These are phyloP conservation scores for Phaenicophaeus curvirostris DNA, from an alignment of 2,797 vertebrate species.

Conservation along the genomic window DNA sequence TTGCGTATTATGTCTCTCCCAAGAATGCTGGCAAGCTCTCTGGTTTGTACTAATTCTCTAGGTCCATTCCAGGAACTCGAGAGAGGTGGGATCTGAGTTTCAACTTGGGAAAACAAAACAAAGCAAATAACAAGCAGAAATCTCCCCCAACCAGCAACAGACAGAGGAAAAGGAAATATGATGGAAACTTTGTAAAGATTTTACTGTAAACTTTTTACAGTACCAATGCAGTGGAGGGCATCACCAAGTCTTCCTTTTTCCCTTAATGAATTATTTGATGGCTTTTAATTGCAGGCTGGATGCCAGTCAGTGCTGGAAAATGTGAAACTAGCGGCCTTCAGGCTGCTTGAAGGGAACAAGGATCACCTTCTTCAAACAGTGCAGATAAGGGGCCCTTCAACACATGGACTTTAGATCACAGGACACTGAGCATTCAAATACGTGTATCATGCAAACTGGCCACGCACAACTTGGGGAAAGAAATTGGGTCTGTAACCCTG, in stretches of 20 bases:
- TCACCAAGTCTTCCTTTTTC: not conserved
- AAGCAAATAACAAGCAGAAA: not conserved
- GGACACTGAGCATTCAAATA: not conserved
- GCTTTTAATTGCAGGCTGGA: not conserved
- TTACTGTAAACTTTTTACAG: not conserved
- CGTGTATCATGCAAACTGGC: not conserved
- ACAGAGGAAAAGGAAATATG: not conserved
- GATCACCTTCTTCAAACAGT: conserved; percentile 50
- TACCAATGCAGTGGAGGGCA: accelerated
- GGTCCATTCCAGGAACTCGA: conserved; percentile 20
- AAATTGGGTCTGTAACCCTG: not conserved
- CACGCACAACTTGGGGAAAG: not conserved
- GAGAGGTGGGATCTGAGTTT: not conserved
- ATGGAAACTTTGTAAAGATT: not conserved
- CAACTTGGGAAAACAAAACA: not conserved
- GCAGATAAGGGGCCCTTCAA: conserved; percentile 38
- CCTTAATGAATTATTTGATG: not conserved
- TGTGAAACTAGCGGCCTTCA: not conserved
- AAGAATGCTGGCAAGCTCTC: not conserved
- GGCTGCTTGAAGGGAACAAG: conserved; percentile 19
- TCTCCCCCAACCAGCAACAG: not conserved
- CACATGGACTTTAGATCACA: not conserved
- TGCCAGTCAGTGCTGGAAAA: not conserved
- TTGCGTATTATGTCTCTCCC: not conserved
- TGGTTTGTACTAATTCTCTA: not conserved